phyloP scores from a whole-genome alignment of 1,140 invertebrate species.

The Neodiprion lecontei region DNA sequence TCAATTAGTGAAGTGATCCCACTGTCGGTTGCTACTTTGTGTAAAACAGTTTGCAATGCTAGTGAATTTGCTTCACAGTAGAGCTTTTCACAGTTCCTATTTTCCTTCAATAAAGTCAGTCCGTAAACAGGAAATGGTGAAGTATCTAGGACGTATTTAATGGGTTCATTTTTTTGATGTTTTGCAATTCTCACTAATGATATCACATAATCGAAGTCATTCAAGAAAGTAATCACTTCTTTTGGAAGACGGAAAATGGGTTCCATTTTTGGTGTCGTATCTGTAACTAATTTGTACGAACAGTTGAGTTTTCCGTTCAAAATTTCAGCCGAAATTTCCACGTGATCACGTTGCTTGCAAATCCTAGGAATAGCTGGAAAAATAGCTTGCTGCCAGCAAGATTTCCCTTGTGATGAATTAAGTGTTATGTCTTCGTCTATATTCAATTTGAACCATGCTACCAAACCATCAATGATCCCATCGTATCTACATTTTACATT shows the following conservation, averaged over 20 bases:
- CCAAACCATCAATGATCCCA: slow-evolving; percentile 70
- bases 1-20: slow-evolving; percentile 32
- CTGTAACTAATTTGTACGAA: slow-evolving; percentile 36
- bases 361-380: slow-evolving; percentile 61
- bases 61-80: slow-evolving; percentile 41
- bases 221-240: slow-evolving; percentile 64
- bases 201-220: slow-evolving; percentile 60
- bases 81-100: slow-evolving; percentile 35
- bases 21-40: slow-evolving; percentile 38
- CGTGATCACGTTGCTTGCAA: slow-evolving; percentile 28
- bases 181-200: slow-evolving; percentile 36
- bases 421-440: slow-evolving; percentile 71
- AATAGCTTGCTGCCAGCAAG: slow-evolving; percentile 81
- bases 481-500: slow-evolving; percentile 49
- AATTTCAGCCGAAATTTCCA: slow-evolving; percentile 45
- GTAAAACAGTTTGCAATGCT: slow-evolving; percentile 34
- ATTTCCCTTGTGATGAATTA: slow-evolving; percentile 61
- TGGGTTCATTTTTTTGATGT: slow-evolving; percentile 30
- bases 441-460: slow-evolving; percentile 77
- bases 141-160: slow-evolving; percentile 47
- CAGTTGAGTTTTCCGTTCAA: slow-evolving; percentile 57
- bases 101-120: slow-evolving; percentile 41
- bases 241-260: slow-evolving; percentile 45
- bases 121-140: slow-evolving; percentile 54
- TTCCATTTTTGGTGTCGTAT: slow-evolving; percentile 28